These are phyloP conservation scores for Drosophila fuyamai DNA, from an alignment of 1,140 invertebrate species.

Conservation along the genomic window DNA sequence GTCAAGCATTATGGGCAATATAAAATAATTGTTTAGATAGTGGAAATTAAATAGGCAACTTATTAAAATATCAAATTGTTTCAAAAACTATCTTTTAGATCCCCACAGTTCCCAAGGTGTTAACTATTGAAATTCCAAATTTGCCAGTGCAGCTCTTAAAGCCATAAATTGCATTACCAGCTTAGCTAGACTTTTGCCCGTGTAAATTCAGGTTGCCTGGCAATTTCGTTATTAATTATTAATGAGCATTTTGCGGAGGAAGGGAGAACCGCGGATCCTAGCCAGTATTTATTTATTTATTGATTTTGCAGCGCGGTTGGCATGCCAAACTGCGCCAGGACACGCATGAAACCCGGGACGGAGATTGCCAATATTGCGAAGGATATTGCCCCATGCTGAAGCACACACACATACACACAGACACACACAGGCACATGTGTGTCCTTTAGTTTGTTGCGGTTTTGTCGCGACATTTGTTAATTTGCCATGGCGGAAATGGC, in stretches of 20 bases:
- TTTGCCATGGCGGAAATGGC: constrained; percentile 65
- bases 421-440: constrained; percentile 20
- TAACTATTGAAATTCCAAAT: too few relatives aligned
- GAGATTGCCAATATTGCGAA: constrained; percentile 66
- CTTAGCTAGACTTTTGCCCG: not conserved
- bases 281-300: constrained; percentile 71
- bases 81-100: too few relatives aligned
- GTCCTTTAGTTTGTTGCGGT: constrained; percentile 61
- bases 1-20: too few relatives aligned
- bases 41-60: too few relatives aligned
- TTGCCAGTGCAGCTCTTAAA: not conserved
- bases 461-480: constrained; percentile 79
- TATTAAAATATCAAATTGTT: too few relatives aligned
- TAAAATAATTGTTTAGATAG: too few relatives aligned
- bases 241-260: constrained; percentile 47
- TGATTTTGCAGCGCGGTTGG: constrained; percentile 69
- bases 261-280: not conserved
- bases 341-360: constrained; percentile 41
- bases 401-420: not conserved
- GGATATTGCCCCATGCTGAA: constrained; percentile 41
- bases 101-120: too few relatives aligned
- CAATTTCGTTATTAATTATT: constrained; percentile 74
- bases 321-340: constrained; percentile 69
- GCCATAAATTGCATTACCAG: constrained; percentile 5
- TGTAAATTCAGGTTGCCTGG: constrained; percentile 30